Base-by-base conservation (phyloP, 1,140 invertebrate species). In the Magallana angulata region DNA sequence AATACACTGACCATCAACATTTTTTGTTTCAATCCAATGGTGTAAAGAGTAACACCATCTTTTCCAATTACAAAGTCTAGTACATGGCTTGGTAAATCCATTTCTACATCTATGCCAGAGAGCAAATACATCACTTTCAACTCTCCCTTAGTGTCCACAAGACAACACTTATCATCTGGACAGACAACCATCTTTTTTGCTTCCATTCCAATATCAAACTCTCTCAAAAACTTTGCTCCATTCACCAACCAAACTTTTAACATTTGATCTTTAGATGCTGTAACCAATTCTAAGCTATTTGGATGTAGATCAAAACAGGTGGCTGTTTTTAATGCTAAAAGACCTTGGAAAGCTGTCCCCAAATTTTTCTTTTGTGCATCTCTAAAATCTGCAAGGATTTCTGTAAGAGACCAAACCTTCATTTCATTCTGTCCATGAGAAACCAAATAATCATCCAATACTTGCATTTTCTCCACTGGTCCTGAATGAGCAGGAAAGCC, bases 221-320 rank as follows among this genome's bases (percentile, higher is more conserved):
- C 85, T 12, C 83, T 57, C 56, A 58, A 8, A 0, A 88, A 60
- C 18, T 84, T 36, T 12, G 80, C 80, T 7, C 88, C 80, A 36
- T 85, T 36, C 0, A 91, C n/a, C 16, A 87, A 84, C 92, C 92
- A 93, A 9, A 92, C 81, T 14, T 82, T 82, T 4, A 92, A 58
- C 57, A 64, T 57, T 12, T 83, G 85, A 57, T 89, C 88, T 58
- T 85, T 56, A 24, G 88, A 84, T 18, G 88, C 89, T 24, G 90
- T 91, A 68, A 92, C 48, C 9, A 93, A 76, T 11, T 90, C 36
- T 36, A 88, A 7, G 4, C 89, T 87, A 76, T 89, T 82, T 1
- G 57, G 48, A 36, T 89, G 71, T 18, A 90, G 18, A 60, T 85
- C 84, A 82, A 91, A 68, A 57, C 88, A 80, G 18, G 81, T 88